Percentiles rank a stretch among this genome's conserved stretches.
phyloP scores from a whole-genome alignment of 2,797 vertebrate genomes.

The Leucoraja ocellata region DNA sequence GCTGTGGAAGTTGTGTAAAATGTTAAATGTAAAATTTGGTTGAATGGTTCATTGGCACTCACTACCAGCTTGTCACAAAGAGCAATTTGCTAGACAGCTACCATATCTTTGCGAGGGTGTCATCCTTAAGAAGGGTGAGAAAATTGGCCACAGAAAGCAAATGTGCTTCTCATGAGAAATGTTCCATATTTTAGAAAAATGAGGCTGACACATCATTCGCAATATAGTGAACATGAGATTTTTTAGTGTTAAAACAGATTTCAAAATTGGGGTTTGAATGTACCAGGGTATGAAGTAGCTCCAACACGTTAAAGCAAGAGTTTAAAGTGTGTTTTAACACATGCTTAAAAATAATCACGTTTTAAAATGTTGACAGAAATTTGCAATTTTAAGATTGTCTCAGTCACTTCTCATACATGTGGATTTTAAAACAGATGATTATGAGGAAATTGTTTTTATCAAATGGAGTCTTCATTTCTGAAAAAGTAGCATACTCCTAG shows the following conservation, averaged over 20 bases:
- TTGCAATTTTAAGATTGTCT: not conserved
- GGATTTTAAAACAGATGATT: not conserved
- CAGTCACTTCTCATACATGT: not conserved
- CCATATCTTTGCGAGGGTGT: not conserved
- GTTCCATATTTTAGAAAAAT: not conserved
- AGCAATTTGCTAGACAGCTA: not conserved
- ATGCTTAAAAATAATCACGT: not conserved
- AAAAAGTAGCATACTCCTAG: not conserved
- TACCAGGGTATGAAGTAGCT: not conserved
- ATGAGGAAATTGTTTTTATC: not conserved
- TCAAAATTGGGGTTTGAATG: not conserved
- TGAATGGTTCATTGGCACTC: not conserved
- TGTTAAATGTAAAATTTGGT: not conserved
- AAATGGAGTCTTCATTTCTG: not conserved
- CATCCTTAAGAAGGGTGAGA: not conserved
- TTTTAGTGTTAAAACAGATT: not conserved
- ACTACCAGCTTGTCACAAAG: not conserved
- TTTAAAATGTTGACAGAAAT: not conserved
- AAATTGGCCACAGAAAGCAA: not conserved
- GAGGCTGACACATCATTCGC: not conserved
- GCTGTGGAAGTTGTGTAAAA: no score
- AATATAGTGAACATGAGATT: not conserved
- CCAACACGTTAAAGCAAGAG: not conserved
- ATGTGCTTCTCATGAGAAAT: not conserved
- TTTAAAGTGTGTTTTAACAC: no score